Base-by-base conservation (phyloP, 2,113 vertebrate genomes). In the Catharus fuscescens region DNA sequence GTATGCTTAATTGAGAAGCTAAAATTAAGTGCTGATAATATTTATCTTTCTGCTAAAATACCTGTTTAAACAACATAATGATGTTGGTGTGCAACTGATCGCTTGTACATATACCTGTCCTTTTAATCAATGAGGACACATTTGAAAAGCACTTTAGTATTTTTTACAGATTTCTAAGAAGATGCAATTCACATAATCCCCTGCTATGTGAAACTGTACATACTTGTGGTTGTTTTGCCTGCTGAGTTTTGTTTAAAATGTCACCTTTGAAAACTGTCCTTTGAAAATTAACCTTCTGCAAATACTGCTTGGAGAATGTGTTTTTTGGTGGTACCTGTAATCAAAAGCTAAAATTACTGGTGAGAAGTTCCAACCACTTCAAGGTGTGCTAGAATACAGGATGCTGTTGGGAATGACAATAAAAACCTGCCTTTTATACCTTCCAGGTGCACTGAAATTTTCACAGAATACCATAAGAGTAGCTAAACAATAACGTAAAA, bases 21-120 rank as follows among this genome's bases (percentile, higher is more conserved):
- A 52, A 85, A 86, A 80, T 80, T 29, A 90, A 86, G 32, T 88
- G 79, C 44, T 87, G 92, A 92, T 95, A 83, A 95, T 95, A 85
- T 96, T 97, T 93, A 92, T 90, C 70, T 87, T 95, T 94, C 36
- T 94, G 79, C 92, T 95, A 62, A 86, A 90, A 91, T 61, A 81
- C 31, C 28, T 84, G n/a, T 80, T 78, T 47, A 91, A 92, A 86
- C 79, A 89, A 59, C 54, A 71, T 66, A 42, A 76, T 66, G 32
- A 85, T 84, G 77, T 61, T 91, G 88, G 53, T 52, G 50, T 93
- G 65, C 31, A 91, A 16, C 42, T 90, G 45, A 84, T 88, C 3
- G 16, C 60, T 86, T 84, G 6, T 89, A 25, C 54, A 73, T 88
- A 80, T 70, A 45, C 1, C 1, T 54, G 77, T 88, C 92, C 87